Evolutionary conservation across 2,888 invertebrate species (phyloP), one percentile per base, ranked within the genome.

Genomic region (Pterobdella sp.): DNA sequence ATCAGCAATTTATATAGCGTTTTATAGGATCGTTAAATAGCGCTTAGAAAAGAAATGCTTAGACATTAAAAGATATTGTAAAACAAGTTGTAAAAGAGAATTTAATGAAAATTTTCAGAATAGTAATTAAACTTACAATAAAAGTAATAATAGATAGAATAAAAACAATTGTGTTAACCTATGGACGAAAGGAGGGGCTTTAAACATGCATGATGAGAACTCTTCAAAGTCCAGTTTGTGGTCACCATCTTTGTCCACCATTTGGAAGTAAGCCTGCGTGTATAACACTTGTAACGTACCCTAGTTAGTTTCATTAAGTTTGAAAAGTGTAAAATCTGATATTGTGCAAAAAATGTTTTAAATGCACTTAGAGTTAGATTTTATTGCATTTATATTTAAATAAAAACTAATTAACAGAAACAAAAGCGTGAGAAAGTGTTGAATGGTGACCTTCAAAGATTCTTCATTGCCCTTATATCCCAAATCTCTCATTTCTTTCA

Each of bases 401-500:
- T 10, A 10, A 29, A 18, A 10, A 64, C 7, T 22, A 64, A 26
- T 64, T 64, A 64, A 26, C 10, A 14, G 42, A 68, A 32, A 1
- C n/a, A 26, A 42, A 68, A 36, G 14, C 34, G 35, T 32, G 35
- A 34, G 66, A 10, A 64, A 14, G 26, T 26, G 10, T 64, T 64
- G 18, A n/a, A 7, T 26, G 42, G 72, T 56, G 10, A 76, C 76
- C 73, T 75, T 76, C 64, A 76, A 72, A 49, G 72, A 74, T 26
- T 73, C 73, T 63, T 76, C 76, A 31, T 56, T 63, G 3, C 76
- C 76, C 31, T 60, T 73, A 68, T 76, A 76, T n/a, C 76, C 76
- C 32, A 65, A 67, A 2, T 64, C 37, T 34, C 68, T 71, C 65
- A 76, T 72, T 26, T 72, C 72, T 26, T 31, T 49, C 29, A 73